Evolutionary conservation across 2,888 invertebrate genomes (phyloP), one percentile per base, ranked within the genome.

Genomic region (Alviniconcha strummeri): DNA sequence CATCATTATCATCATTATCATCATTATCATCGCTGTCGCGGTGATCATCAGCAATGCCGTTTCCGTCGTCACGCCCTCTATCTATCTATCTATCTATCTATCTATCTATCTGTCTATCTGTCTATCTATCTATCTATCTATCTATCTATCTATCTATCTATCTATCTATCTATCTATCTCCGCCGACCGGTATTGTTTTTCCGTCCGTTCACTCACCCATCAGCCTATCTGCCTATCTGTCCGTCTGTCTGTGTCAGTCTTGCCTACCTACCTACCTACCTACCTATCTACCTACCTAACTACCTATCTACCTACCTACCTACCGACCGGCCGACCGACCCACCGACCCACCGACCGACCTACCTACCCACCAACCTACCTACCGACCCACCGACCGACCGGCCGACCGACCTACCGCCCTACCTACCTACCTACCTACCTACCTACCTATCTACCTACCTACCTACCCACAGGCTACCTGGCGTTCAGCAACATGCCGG

Each of bases 401-500:
- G 1, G 6, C 69, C 69, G 69, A 69, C 69, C 69, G 4, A 69
- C 69, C 69, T 6, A 69, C 36, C 69, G 7, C 15, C 69, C 69
- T 15, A 69, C 69, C 69, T 15, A 69, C 69, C 69, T 6, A 69
- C 69, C 69, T 15, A 69, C 69, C 11, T 15, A 69, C 69, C 11
- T 15, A 69, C 69, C 11, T 15, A 69, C 69, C 11, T 6, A 69
- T 7, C 11, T 6, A 69, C 69, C 11, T 15, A 69, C 69, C 11
- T 15, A 69, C 69, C 11, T 15, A 69, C 69, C 11, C 36, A 36
- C 84, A 92, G 92, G 88, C 9, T 92, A 91, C 84, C 89, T 85
- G 8, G 92, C 92, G 2, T 86, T 93, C 76, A 90, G 92, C 71
- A 93, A 93, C 84, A 93, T 92, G 92, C 92, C 91, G 3, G 87